phyloP scores from a whole-genome alignment of 2,797 vertebrate species.

The Poeciliopsis paucimaculata region DNA sequence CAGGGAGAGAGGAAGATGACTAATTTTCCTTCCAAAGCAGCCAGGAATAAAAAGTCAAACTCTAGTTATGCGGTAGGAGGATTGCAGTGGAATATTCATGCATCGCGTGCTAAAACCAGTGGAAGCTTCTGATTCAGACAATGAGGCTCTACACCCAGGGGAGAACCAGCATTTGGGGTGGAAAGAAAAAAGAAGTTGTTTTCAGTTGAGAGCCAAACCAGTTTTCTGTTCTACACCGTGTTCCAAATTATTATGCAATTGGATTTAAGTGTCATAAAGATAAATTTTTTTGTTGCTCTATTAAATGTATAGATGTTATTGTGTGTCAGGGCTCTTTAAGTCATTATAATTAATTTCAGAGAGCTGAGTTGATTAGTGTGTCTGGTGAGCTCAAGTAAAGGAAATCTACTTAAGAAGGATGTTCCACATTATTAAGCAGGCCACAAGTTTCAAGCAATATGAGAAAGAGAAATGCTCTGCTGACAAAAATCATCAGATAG shows the following conservation, averaged over 20 bases:
- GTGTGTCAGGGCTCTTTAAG: no score
- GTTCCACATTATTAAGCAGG: no score
- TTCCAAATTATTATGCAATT: no score
- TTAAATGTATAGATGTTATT: no score
- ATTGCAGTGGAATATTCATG: not conserved
- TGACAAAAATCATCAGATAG: no score
- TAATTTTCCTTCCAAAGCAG: not conserved
- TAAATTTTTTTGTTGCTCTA: accelerated
- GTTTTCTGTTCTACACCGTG: not conserved
- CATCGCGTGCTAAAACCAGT: not conserved
- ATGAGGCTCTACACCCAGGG: not conserved
- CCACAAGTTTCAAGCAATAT: no score
- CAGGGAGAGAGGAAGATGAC: constrained; percentile 4
- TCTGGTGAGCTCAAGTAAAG: no score
- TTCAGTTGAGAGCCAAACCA: not conserved
- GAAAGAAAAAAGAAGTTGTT: not conserved
- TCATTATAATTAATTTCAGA: no score
- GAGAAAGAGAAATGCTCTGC: no score
- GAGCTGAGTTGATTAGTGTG: no score
- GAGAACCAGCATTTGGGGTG: not conserved
- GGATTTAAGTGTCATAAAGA: no score
- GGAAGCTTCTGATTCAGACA: not conserved
- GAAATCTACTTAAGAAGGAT: no score
- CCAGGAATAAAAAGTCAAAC: not conserved
- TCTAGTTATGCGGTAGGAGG: not conserved